Evolutionary conservation across 2,888 invertebrate species (phyloP), one percentile per base, ranked within the genome.

Genomic region (Xestia sexstrigata): DNA sequence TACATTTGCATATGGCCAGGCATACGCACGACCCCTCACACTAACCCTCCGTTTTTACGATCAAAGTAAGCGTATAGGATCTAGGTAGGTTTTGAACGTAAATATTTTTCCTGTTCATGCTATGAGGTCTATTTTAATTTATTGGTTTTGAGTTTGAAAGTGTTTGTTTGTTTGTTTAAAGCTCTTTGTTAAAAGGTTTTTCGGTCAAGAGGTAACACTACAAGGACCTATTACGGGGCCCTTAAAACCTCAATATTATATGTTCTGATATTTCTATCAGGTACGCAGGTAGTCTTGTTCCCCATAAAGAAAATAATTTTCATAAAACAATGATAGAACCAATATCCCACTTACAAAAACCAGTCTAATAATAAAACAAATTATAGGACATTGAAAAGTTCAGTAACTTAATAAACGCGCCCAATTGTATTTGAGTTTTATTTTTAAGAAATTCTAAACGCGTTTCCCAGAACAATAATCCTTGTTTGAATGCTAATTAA

Each of bases 401-500:
- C 86, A 86, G 82, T 89, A 93, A 94, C 89, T 93, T 84, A 90
- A 91, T 92, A 89, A 91, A 91, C 87, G 89, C 87, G 86, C 84
- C 88, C 87, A 92, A 92, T 93, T 90, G 90, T 90, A 90, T 91
- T 92, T 89, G 87, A 90, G 90, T 91, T 93, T 92, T 88, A 92
- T 93, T 93, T 92, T 93, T 91, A 88, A 90, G 87, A 87, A 90
- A 93, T 93, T 93, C 92, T 84, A 88, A 91, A 92, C 93, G 88
- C 92, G 93, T 89, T 92, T 86, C 91, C 88, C 90, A 52, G 92
- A 93, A 95, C 93, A 95, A 95, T 95, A 94, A 94, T 95, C 93
- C 92, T 91, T 93, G 93, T 95, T 94, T 95, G 94, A 95, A 95
- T 95, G 93, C 92, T 94, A 95, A 94, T 95, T 95, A 94, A 94